These are phyloP conservation scores for Alouatta palliata DNA, from an alignment of 2,113 vertebrate genomes.

Conservation along the genomic window DNA sequence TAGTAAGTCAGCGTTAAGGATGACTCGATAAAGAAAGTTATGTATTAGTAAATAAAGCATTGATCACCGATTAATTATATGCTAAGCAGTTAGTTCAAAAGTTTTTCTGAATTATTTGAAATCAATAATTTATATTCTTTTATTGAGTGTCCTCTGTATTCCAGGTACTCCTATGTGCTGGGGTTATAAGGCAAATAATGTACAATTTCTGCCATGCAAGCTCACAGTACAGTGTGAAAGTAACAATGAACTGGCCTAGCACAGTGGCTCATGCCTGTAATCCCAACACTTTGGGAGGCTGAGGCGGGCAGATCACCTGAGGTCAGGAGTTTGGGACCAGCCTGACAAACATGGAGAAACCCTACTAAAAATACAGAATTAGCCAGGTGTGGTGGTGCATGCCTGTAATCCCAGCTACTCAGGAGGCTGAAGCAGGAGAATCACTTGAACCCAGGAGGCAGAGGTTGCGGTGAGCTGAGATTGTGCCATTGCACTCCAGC, in stretches of 20 bases:
- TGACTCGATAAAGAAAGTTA: conserved; percentile 10
- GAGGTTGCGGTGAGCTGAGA: no score
- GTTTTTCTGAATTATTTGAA: conserved; percentile 60
- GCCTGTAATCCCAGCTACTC: no score
- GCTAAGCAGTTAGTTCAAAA: conserved; percentile 42
- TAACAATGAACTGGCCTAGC: not conserved
- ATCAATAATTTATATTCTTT: conserved; percentile 47
- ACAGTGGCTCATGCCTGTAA: no score
- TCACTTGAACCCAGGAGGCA: no score
- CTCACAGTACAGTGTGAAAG: conserved; percentile 1
- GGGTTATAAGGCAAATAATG: conserved; percentile 41
- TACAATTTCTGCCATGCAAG: conserved; percentile 31
- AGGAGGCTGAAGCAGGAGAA: no score
- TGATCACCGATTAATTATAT: conserved; percentile 14
- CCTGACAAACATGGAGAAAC: no score
- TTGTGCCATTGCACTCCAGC: no score
- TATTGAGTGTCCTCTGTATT: not conserved
- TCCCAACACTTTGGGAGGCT: no score
- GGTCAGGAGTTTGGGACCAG: no score
- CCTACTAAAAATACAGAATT: no score
- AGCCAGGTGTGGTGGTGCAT: no score
- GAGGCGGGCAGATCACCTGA: no score
- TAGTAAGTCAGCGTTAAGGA: not conserved
- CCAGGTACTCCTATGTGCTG: not conserved
- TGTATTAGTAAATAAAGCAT: not conserved